A percentile compares a stretch with the other conserved stretches of the same genome.
Evolutionary conservation across 2,797 vertebrate species (phyloP).

Genomic region (Myiothlypis coronata): DNA sequence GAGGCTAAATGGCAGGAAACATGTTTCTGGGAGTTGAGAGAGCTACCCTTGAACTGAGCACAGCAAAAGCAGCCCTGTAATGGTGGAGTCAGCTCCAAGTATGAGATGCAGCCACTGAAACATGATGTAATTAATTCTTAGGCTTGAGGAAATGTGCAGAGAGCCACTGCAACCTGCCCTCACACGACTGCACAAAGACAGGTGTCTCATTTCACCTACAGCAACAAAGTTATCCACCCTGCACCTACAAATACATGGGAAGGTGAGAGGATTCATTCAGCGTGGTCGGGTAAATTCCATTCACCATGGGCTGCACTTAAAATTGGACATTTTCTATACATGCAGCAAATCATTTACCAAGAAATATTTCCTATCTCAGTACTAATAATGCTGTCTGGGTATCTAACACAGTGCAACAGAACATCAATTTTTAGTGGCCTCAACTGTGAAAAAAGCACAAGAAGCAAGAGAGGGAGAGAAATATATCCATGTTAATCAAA

Average conservation of each 20-base stretch:
- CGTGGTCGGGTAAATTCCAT: background rate
- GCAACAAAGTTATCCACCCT: background rate
- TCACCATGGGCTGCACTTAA: background rate
- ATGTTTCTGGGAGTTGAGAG: background rate
- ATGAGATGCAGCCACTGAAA: constrained; percentile 7
- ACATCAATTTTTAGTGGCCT: background rate
- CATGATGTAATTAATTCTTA: constrained; percentile 28
- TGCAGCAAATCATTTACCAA: background rate
- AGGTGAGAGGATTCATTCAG: background rate
- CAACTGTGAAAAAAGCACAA: background rate
- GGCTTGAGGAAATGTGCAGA: constrained; percentile 14
- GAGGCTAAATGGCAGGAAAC: background rate
- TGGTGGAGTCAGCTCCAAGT: background rate
- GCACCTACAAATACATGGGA: background rate
- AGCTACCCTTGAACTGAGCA: background rate
- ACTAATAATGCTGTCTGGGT: background rate
- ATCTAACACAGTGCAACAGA: background rate
- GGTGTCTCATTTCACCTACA: constrained; percentile 27
- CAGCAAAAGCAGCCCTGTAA: background rate
- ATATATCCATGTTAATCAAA: background rate
- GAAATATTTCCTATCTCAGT: background rate
- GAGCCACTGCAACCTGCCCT: constrained; percentile 16
- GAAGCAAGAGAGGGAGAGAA: background rate
- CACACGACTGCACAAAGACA: background rate
- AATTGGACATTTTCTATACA: background rate